These are phyloP conservation scores for Uropetala carovei DNA, from an alignment of 2,888 invertebrate species.

Conservation along the genomic window DNA sequence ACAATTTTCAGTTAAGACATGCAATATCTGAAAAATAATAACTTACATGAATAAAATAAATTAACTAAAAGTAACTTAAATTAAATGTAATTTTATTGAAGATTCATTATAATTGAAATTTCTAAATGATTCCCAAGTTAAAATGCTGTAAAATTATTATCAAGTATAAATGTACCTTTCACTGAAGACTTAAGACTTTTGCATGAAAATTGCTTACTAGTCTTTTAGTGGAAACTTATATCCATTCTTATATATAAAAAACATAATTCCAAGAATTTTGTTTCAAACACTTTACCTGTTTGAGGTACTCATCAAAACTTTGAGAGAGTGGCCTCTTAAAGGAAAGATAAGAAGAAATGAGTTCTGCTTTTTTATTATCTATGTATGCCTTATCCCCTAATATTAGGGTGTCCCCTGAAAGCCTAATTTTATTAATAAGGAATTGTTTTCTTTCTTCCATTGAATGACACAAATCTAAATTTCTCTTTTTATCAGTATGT, in stretches of 20 bases:
- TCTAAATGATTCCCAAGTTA: conserved; percentile 70
- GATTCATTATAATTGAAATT: conserved; percentile 57
- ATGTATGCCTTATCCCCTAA: conserved; percentile 90
- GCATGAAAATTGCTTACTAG: too few relatives aligned
- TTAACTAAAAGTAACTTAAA: too few relatives aligned
- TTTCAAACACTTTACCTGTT: conserved; percentile 77
- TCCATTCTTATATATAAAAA: too few relatives aligned
- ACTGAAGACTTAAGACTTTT: too few relatives aligned
- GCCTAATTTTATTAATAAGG: conserved; percentile 88
- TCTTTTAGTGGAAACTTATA: too few relatives aligned
- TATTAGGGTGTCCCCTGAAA: conserved; percentile 82
- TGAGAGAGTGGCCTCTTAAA: conserved; percentile 98
- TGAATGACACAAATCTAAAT: conserved; percentile 75
- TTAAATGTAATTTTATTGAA: conserved; percentile 2
- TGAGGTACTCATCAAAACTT: conserved; percentile 95
- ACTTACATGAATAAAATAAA: not conserved
- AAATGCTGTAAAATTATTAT: conserved; percentile 75
- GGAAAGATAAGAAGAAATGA: conserved; percentile 94
- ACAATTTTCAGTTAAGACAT: conserved; percentile 77
- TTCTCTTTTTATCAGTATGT: conserved; percentile 67
- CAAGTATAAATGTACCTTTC: conserved; percentile 69
- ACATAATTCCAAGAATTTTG: too few relatives aligned
- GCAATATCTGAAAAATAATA: conserved; percentile 75
- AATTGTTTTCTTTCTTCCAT: conserved; percentile 91
- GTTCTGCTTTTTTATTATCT: conserved; percentile 93